A percentile compares a stretch with the other conserved stretches of the same genome.
Conservation (phyloP, 2,888 invertebrate species). For the Esperia sulphurella region DNA sequence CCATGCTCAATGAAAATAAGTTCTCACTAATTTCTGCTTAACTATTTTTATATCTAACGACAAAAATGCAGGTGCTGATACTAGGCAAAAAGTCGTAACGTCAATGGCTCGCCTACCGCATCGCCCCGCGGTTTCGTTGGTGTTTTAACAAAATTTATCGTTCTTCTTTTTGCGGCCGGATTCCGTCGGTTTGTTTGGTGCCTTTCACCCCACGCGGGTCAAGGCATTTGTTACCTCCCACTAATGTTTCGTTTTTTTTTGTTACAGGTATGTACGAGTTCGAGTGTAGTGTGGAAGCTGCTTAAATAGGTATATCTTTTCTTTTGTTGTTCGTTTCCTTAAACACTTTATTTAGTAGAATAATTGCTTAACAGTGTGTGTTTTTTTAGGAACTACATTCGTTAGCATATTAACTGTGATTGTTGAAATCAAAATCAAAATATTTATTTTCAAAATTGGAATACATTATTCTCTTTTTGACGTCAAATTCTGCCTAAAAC, state of each 20-base stretch:
- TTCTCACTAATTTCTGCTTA: no score
- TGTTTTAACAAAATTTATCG: slow-evolving; percentile 68
- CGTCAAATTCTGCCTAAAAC: no score
- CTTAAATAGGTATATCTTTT: not conserved
- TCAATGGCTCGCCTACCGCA: slow-evolving; percentile 33
- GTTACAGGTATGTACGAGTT: slow-evolving; percentile 20
- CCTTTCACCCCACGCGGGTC: slow-evolving; percentile 44
- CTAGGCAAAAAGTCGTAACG: slow-evolving; percentile 7
- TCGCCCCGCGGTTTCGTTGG: slow-evolving; percentile 46
- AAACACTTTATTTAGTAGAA: no score
- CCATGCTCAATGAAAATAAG: no score
- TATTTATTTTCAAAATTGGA: no score
- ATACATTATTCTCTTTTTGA: no score
- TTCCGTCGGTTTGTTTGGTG: slow-evolving; percentile 33
- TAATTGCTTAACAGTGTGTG: no score
- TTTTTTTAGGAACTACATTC: no score
- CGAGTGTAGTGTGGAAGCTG: not conserved
- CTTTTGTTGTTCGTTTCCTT: not conserved
- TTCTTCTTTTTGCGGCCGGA: slow-evolving; percentile 51
- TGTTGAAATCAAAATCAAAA: no score
- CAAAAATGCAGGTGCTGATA: not conserved
- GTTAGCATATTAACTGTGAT: no score
- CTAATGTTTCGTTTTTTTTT: slow-evolving; percentile 28
- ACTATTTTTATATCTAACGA: no score
- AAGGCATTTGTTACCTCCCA: slow-evolving; percentile 43